These are phyloP conservation scores for Eleutherodactylus coqui DNA, from an alignment of 2,797 vertebrate genomes.

Conservation along the genomic window DNA sequence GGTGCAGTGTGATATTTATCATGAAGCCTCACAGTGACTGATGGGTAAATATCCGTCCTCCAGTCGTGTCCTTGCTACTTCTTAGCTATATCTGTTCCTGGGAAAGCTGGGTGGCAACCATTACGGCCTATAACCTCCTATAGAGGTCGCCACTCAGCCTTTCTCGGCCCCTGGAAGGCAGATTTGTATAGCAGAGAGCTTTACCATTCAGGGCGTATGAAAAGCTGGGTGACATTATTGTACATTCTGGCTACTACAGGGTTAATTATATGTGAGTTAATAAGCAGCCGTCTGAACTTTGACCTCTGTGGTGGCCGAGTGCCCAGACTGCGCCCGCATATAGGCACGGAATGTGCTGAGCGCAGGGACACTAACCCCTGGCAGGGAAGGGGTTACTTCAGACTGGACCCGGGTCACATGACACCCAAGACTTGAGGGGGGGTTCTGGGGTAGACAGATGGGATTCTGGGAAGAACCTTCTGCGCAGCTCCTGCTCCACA, in stretches of 20 bases:
- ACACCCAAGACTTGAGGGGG: not conserved
- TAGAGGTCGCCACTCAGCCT: no score
- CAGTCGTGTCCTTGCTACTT: no score
- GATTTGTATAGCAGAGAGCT: no score
- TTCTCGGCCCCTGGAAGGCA: no score
- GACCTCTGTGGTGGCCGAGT: not conserved
- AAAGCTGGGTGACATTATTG: not conserved
- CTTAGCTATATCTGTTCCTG: no score
- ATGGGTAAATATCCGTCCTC: no score
- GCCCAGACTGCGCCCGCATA: not conserved
- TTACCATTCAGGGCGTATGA: no score
- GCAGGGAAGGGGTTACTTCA: not conserved
- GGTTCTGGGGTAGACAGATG: not conserved
- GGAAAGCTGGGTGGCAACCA: no score
- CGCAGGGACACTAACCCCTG: no score
- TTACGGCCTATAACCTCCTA: no score
- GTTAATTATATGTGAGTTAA: not conserved
- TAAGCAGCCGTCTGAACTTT: not conserved
- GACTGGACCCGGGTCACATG: not conserved
- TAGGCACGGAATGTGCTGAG: slow-evolving; percentile 36
- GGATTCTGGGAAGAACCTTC: not conserved
- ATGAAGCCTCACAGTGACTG: no score
- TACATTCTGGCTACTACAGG: not conserved
- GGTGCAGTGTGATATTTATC: fast-evolving
- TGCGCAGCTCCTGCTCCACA: not conserved